These are phyloP conservation scores for Diogma glabrata DNA, from an alignment of 2,888 invertebrate species.

Conservation along the genomic window DNA sequence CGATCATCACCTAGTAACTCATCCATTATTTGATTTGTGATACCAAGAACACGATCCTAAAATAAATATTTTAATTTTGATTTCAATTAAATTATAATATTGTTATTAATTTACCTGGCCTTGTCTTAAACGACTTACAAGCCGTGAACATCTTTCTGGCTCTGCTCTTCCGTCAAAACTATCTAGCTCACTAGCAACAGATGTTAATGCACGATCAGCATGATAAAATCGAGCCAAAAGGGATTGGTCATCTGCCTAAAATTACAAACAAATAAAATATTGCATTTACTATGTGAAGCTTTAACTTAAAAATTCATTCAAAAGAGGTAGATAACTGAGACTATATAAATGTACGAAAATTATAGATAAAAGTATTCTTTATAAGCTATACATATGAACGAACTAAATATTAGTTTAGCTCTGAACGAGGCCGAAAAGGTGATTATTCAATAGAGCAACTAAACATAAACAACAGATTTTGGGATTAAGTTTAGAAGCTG, in stretches of 20 bases:
- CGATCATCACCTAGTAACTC: conserved; percentile 76
- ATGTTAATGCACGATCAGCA: conserved; percentile 92
- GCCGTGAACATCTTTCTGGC: conserved; percentile 87
- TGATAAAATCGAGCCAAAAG: conserved; percentile 93
- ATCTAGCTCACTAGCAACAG: conserved; percentile 92
- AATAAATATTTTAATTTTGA: neutral
- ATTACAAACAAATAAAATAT: conserved; percentile 23
- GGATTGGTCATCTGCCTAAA: conserved; percentile 84
- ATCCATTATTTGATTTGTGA: conserved; percentile 93
- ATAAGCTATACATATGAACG: too few relatives aligned
- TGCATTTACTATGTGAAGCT: too few relatives aligned
- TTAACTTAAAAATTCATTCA: too few relatives aligned
- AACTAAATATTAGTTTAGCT: too few relatives aligned
- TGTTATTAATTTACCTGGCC: conserved; percentile 52
- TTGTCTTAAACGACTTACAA: conserved; percentile 89
- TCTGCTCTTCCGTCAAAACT: conserved; percentile 99
- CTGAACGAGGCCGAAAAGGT: too few relatives aligned
- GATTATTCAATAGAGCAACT: too few relatives aligned
- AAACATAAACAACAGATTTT: too few relatives aligned
- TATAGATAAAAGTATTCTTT: too few relatives aligned
- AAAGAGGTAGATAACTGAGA: too few relatives aligned
- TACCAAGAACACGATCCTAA: conserved; percentile 77
- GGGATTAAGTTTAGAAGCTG: too few relatives aligned
- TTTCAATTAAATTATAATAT: neutral
- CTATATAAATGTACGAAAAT: too few relatives aligned